Evolutionary conservation across 2,113 vertebrate species (phyloP), one percentile per base, ranked within the genome.

Genomic region (Pterocles gutturalis): DNA sequence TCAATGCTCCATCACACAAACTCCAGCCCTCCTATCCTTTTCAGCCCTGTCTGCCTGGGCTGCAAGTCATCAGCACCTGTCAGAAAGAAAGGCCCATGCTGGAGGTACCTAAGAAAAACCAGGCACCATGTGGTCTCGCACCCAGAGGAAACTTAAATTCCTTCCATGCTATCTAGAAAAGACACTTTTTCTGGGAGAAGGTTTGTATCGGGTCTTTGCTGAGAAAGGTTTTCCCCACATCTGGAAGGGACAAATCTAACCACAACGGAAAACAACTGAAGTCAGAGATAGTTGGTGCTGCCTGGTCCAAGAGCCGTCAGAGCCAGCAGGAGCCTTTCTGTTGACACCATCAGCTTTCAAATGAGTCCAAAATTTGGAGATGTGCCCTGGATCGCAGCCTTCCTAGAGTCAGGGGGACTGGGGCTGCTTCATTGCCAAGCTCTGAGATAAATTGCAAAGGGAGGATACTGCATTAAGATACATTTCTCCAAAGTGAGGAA

Each of bases 401-500:
- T 75, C 19, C 26, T 43, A 46, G 25, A 29, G 15, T 46, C 9
- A 2, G 48, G 53, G 38, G 24, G 28, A 67, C 13, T n/a, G 16
- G 36, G 29, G 46, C 33, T 86, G 29, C 24, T 89, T 14, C 31
- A 26, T 19, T 83, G 89, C 69, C 87, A 93, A 76, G n/a, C 18
- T 48, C 54, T 3, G 6, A 84, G 84, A 93, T 81, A 87, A 96
- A 87, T 70, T 61, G 57, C 65, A 67, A 89, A 93, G 73, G 70
- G 91, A 89, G 25, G 48, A 26, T 82, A 45, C 14, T 15, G n/a
- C 0, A 0, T 61, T 82, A 89, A 71, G 91, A 81, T 41, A 79
- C 57, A 17, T 89, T 87, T 91, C 70, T 69, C 28, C 81, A 85
- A 89, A 93, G 48, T 53, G 61, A 89, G 61, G 69, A 78, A 92